Base-by-base conservation (phyloP, 2,113 vertebrate species). In the Gobiocypris rarus region DNA sequence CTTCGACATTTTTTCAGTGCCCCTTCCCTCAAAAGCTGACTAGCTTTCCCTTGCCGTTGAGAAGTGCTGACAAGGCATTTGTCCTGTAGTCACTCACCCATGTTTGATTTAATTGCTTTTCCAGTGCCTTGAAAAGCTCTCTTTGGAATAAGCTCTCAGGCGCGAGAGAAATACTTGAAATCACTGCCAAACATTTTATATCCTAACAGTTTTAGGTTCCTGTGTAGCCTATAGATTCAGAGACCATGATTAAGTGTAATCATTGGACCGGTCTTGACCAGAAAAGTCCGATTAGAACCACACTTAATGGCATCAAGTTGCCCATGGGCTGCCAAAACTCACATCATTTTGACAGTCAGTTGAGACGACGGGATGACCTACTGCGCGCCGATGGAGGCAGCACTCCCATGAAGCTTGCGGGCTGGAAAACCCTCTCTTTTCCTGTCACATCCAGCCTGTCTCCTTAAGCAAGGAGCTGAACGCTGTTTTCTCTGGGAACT, bases 61-160 rank as follows among this genome's bases (percentile, higher is more conserved):
- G 82, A 91, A 90, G 83, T 43, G 89, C 93, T 93, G 92, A 92
- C 86, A 70, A 91, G 88, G 91, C 92, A 86, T 91, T 93, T 92
- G 88, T 93, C 91, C 90, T 81, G 91, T 81, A 92, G 88, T 90
- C 91, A 90, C 87, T 94, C 93, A 94, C 87, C 91, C 92, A 88
- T 93, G 92, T 92, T 90, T 92, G 91, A 92, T 92, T 92, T 93
- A 93, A 95, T 93, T 93, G 91, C 92, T 93, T 94, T 94, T 94
- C 91, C 92, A 94, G 89, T 90, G 91, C 85, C 90, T 85, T 85
- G 89, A 89, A 91, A 91, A 86, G 85, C 85, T 41, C 89, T 89
- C 88, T 76, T 78, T 83, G 88, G 88, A 86, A 84, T 86, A 73
- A 43, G 24, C 67, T 87, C 87, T 88, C 82, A 87, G 75, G 82